These are phyloP conservation scores for Anas flavirostris DNA, from an alignment of 2,797 vertebrate genomes.

Conservation along the genomic window DNA sequence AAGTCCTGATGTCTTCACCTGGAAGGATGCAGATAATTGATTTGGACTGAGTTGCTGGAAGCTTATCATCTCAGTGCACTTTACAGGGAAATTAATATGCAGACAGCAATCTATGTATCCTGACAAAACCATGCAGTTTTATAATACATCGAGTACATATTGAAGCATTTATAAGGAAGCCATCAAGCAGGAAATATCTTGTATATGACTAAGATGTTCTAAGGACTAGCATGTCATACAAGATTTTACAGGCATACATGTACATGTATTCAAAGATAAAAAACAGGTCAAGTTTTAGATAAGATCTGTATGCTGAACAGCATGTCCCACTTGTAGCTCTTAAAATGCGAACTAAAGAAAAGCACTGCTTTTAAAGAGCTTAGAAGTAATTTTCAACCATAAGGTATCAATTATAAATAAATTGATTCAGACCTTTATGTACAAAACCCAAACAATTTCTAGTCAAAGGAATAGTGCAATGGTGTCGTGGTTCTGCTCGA, in stretches of 20 bases:
- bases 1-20: constrained; percentile 23
- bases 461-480: not conserved
- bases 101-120: not conserved
- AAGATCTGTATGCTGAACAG: not conserved
- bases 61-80: not conserved
- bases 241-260: not conserved
- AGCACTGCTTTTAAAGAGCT: not conserved
- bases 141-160: not conserved
- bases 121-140: not conserved
- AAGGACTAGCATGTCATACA: not conserved
- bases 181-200: not conserved
- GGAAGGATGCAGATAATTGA: constrained; percentile 36
- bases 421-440: not conserved
- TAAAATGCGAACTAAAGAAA: not conserved
- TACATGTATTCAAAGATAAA: not conserved
- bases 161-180: not conserved
- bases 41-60: constrained; percentile 24
- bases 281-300: not conserved
- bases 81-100: constrained; percentile 25
- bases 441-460: not conserved
- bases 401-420: not conserved
- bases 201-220: not conserved
- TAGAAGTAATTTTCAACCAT: not conserved
- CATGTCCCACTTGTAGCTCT: not conserved
- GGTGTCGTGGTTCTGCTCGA: not conserved